A percentile compares a stretch with the other conserved stretches of the same genome.
Conservation (phyloP, 2,888 invertebrate genomes). For the Latheticus oryzae region DNA sequence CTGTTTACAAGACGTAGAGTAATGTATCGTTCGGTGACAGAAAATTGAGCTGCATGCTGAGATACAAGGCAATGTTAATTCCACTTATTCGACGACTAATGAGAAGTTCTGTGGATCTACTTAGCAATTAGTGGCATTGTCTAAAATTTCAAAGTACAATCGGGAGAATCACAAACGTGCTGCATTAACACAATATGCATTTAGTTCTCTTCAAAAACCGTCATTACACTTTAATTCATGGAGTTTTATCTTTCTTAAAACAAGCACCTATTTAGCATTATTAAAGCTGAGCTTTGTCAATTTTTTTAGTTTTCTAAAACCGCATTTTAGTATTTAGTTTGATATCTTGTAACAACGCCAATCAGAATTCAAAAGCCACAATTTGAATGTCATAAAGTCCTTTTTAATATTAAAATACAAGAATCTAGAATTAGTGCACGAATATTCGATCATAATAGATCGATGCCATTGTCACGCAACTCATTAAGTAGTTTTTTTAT, state of each 20-base stretch:
- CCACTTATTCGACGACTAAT: conserved; percentile 29
- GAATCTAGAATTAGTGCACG: conserved; percentile 19
- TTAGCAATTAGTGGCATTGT: conserved; percentile 36
- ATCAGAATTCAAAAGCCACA: too few relatives aligned
- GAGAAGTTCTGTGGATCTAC: conserved; percentile 32
- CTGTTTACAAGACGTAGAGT: conserved; percentile 39
- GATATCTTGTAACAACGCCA: too few relatives aligned
- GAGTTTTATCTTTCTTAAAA: too few relatives aligned
- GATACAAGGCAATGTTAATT: conserved; percentile 22
- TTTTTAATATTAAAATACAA: conserved; percentile 24
- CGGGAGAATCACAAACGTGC: conserved; percentile 9
- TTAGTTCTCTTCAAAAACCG: too few relatives aligned
- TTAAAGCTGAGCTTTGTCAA: too few relatives aligned
- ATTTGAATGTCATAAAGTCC: conserved; percentile 11
- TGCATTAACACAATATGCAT: conserved; percentile 26
- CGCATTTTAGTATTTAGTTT: too few relatives aligned
- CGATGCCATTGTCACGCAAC: conserved; percentile 26
- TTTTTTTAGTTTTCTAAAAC: too few relatives aligned
- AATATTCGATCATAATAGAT: conserved; percentile 24
- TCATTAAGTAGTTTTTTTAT: conserved; percentile 18
- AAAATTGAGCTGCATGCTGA: conserved; percentile 29
- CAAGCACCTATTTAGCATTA: too few relatives aligned
- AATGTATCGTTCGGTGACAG: conserved; percentile 37
- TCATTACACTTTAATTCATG: too few relatives aligned
- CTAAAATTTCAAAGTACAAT: conserved; percentile 10